Evolutionary conservation across 1,140 invertebrate genomes (phyloP), one percentile per base, ranked within the genome.

Genomic region (Papilio glaucus): DNA sequence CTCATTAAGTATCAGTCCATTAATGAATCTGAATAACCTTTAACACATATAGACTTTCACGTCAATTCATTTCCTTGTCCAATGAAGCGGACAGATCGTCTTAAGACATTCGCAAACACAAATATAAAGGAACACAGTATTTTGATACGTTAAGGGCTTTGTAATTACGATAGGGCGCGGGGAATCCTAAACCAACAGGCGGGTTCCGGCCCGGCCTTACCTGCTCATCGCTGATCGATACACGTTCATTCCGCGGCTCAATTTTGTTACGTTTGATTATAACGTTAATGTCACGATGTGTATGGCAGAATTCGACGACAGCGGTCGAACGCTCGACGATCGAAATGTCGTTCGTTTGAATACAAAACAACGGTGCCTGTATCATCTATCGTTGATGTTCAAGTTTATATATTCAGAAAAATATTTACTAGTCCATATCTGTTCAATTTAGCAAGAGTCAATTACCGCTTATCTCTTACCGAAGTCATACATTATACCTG

Each of bases 151-250:
- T 73, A 71, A 78, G 77, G 78, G 78, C 78, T 74, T 72, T 76
- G 72, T 74, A 77, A 78, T 73, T 78, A 78, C 71, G 75, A 76
- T 39, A 49, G 71, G 74, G 72, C 61, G 39, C 15, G 42, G 71
- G 61, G 45, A 69, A 69, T 73, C 77, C 79, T 81, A 81, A 81
- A 74, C 42, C 72, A 81, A 81, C 77, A 77, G 18, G 26, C 57
- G 61, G 21, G 33, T 65, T 24, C 62, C 62, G 38, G 15, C 29
- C n/a, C 37, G 0, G 33, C 33, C 37, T 38, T 65, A 65, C 62
- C 62, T 65, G 62, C 61, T 33, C 33, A 39, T 65, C 2, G 24
- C 21, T 26, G 62, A 41, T 65, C 62, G 38, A 65, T 65, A 41
- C 4, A 65, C 37, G 26, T 61, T 60, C 53, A 61, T 61, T 62